Percentiles rank a stretch among this genome's conserved stretches.
Evolutionary conservation across 37 sponge, comb jelly and placozoan species (phyloP).

Genomic region (Tethya wilhelma): DNA sequence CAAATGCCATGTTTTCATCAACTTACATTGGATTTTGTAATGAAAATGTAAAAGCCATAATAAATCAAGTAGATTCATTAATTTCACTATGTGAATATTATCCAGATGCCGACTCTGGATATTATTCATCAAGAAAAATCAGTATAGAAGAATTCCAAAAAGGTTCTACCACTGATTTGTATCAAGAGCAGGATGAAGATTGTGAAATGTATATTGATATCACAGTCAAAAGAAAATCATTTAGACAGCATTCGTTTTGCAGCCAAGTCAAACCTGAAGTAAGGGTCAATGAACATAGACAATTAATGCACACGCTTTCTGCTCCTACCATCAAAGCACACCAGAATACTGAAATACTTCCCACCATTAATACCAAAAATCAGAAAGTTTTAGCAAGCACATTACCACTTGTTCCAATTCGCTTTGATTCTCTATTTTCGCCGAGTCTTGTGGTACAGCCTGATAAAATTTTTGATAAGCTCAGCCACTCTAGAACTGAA

Average conservation of each 20-base stretch:
- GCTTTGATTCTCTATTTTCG: slow-evolving; percentile 22
- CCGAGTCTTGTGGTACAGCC: slow-evolving; percentile 13
- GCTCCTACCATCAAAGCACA: too few relatives aligned
- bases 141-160: too few relatives aligned
- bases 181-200: too few relatives aligned
- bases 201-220: too few relatives aligned
- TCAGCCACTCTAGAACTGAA: slow-evolving; percentile 22
- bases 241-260: too few relatives aligned
- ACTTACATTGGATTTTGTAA: slow-evolving; percentile 23
- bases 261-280: too few relatives aligned
- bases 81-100: slow-evolving; percentile 39
- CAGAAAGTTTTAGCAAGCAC: background rate
- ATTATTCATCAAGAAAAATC: slow-evolving; percentile 39
- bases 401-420: slow-evolving; percentile 23
- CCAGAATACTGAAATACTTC: too few relatives aligned
- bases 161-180: too few relatives aligned
- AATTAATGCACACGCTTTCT: too few relatives aligned
- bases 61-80: background rate
- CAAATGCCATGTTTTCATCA: slow-evolving; percentile 24
- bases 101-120: slow-evolving; percentile 55
- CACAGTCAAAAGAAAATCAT: too few relatives aligned
- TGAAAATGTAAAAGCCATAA: background rate
- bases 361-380: too few relatives aligned
- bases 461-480: slow-evolving; percentile 30
- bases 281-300: too few relatives aligned